Evolutionary conservation across 2,888 invertebrate genomes (phyloP).

Genomic region (Calameuta idolon): DNA sequence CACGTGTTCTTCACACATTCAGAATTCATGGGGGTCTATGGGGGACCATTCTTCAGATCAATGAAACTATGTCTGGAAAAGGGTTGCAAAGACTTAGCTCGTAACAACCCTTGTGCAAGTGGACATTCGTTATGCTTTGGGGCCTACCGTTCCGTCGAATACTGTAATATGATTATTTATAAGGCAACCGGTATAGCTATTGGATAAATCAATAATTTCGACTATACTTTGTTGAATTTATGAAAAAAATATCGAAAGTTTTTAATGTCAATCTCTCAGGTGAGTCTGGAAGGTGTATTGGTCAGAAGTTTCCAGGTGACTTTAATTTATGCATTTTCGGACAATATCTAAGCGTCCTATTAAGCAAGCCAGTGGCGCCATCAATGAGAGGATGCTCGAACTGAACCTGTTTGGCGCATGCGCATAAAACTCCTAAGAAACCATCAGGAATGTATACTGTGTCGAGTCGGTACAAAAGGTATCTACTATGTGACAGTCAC

Average conservation of each 20-base stretch:
- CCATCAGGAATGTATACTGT: constrained; percentile 10
- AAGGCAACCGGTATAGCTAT: not conserved
- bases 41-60: constrained; percentile 32
- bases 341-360: constrained; percentile 53
- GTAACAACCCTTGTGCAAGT: not conserved
- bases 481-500: constrained; percentile 20
- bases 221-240: not conserved
- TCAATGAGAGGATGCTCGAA: constrained; percentile 38
- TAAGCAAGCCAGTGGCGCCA: constrained; percentile 53
- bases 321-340: constrained; percentile 20
- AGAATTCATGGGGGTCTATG: constrained; percentile 1
- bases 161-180: not conserved
- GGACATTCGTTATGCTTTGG: not conserved
- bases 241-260: not conserved
- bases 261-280: not conserved
- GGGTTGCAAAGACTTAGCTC: constrained; percentile 32
- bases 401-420: constrained; percentile 23
- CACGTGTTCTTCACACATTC: constrained; percentile 9
- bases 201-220: not conserved
- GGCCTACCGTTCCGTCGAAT: not conserved
- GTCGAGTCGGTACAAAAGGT: constrained; percentile 40
- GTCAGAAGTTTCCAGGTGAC: not conserved
- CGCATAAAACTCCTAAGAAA: constrained; percentile 27
- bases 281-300: not conserved
- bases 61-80: constrained; percentile 31